Percentiles rank a stretch among this genome's conserved stretches.
Evolutionary conservation across 1,140 invertebrate genomes (phyloP).

Genomic region (Mactra quadrangularis): DNA sequence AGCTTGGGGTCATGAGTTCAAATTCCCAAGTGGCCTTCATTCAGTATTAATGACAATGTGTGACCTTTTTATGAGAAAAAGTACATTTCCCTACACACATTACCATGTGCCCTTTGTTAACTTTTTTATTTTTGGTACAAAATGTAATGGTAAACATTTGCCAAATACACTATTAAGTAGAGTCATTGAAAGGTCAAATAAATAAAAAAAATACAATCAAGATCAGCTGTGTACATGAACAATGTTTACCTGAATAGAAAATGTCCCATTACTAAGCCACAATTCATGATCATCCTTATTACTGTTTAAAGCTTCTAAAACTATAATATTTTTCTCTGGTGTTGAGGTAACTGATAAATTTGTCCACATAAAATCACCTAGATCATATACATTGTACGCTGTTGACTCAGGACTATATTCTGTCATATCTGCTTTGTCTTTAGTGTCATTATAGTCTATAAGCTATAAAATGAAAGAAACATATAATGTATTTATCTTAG

Average conservation of each 20-base stretch:
- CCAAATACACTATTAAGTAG: too few relatives aligned
- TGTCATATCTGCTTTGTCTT: slow-evolving; percentile 70
- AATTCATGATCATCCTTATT: background rate
- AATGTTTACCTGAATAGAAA: slow-evolving; percentile 65
- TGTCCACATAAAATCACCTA: slow-evolving; percentile 68
- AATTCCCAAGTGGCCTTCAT: too few relatives aligned
- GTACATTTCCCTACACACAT: too few relatives aligned
- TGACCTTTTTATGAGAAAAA: too few relatives aligned
- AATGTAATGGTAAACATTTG: too few relatives aligned
- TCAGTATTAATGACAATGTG: too few relatives aligned
- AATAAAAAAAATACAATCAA: too few relatives aligned
- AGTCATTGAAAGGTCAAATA: too few relatives aligned
- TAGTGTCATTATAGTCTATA: slow-evolving; percentile 76
- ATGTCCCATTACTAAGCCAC: slow-evolving; percentile 59
- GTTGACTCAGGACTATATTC: slow-evolving; percentile 40
- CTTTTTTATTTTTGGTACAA: too few relatives aligned
- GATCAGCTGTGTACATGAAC: too few relatives aligned
- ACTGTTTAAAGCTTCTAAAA: background rate
- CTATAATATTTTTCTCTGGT: slow-evolving; percentile 41
- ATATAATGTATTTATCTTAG: background rate
- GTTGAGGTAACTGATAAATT: slow-evolving; percentile 42
- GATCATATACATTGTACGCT: slow-evolving; percentile 67
- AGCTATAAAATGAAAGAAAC: slow-evolving; percentile 68
- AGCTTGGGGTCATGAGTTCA: too few relatives aligned
- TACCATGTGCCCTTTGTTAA: too few relatives aligned